phyloP scores from a whole-genome alignment of 1,140 invertebrate genomes.

The Pentalonia nigronervosa region DNA sequence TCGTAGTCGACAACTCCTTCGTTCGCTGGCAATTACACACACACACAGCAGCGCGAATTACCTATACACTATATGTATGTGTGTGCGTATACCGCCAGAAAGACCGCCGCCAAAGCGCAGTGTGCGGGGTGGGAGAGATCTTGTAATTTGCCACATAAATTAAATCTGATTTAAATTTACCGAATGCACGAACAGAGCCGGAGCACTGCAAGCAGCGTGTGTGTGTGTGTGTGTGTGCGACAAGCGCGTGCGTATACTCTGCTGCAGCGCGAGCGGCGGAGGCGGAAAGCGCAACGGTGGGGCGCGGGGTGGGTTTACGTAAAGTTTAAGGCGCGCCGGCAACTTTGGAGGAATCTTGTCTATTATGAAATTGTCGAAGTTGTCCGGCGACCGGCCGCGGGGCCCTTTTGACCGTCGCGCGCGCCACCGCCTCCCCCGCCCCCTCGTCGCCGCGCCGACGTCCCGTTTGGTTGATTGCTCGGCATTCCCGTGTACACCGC shows the following conservation, averaged over 20 bases:
- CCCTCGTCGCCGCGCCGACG: neutral
- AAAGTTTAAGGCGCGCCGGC: conserved; percentile 56
- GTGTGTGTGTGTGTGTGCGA: too few relatives aligned
- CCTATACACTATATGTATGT: neutral
- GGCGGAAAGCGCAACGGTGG: neutral
- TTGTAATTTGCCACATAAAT: conserved; percentile 57
- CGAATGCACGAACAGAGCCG: neutral
- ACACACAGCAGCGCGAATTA: neutral
- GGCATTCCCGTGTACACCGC: conserved; percentile 43
- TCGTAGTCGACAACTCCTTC: neutral
- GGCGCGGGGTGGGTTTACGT: conserved; percentile 13
- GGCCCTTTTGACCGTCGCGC: conserved; percentile 45
- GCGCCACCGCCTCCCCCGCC: neutral
- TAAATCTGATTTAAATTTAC: conserved; percentile 58
- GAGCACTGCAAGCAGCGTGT: neutral
- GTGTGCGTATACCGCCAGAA: neutral
- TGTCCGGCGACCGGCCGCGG: conserved; percentile 48
- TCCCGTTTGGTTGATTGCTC: conserved; percentile 51
- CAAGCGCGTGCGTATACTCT: neutral
- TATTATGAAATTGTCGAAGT: conserved; percentile 57
- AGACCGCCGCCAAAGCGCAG: neutral
- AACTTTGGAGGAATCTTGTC: conserved; percentile 57
- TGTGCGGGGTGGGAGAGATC: neutral
- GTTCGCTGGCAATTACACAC: neutral
- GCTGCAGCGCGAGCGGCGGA: too few relatives aligned